Base-by-base conservation (phyloP, 2,113 vertebrate species). In the Morone chrysops region DNA sequence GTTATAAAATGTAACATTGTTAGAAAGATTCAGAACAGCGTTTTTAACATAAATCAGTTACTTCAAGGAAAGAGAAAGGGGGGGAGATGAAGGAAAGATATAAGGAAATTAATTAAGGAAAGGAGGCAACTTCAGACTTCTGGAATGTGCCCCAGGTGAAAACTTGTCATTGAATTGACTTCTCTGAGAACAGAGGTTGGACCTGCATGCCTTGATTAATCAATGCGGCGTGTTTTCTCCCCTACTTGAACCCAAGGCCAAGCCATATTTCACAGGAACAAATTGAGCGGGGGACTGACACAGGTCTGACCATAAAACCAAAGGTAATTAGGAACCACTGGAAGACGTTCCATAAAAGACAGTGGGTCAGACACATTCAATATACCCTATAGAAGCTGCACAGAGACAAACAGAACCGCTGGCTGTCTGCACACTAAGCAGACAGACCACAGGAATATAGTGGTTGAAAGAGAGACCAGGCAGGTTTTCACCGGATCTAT, bases 171-270 rank as follows among this genome's bases (percentile, higher is more conserved):
- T 89, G 90, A 82, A 95, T 93, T 91, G 93, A 93, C 94, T 90
- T 90, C 75, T 69, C 17, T 31, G 82, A 71, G 88, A 92, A 90
- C 84, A 91, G 79, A 90, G 83, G 92, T 78, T 91, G 89, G 91
- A 87, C 88, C 87, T 73, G 82, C 84, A 43, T 63, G 91, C 90
- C 90, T 93, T 91, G 91, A 93, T 92, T 94, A 94, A 95, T 95
- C 93, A 94, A 93, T 92, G 87, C 75, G 77, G 72, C 17, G 73
- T 90, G 89, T 93, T 95, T 93, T 94, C 93, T 92, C 90, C 86
- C 89, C 90, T 92, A 90, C 92, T 93, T 94, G 87, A 94, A 92
- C 92, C 92, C 89, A 92, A 94, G 94, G 93, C 92, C 91, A 77
- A 82, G 90, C 90, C 90, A 94, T 94, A 94, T 94, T 95, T 95